Conservation (phyloP, 2,888 invertebrate genomes). For the Drosophila bunnanda region DNA sequence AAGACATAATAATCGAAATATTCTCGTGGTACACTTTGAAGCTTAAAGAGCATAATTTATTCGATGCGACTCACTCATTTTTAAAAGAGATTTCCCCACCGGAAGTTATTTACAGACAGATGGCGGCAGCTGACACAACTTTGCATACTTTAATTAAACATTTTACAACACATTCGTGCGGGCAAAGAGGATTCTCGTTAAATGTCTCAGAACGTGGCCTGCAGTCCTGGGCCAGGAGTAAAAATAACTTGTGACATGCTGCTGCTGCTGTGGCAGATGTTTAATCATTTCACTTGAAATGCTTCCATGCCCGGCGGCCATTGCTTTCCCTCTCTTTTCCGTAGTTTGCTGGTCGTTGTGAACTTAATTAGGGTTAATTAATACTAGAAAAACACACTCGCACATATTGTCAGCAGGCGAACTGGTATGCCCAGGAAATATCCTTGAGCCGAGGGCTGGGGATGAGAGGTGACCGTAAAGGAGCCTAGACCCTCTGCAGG, state of each 20-base stretch:
- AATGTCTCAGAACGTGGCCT: slow-evolving; percentile 67
- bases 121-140: slow-evolving; percentile 65
- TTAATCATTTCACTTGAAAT: slow-evolving; percentile 61
- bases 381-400: slow-evolving; percentile 63
- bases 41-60: slow-evolving; percentile 1
- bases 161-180: slow-evolving; percentile 50
- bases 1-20: not conserved
- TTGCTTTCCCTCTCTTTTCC: slow-evolving; percentile 1
- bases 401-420: slow-evolving; percentile 64
- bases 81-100: slow-evolving; percentile 13
- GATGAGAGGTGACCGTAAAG: not conserved
- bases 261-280: slow-evolving; percentile 37
- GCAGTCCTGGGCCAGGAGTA: slow-evolving; percentile 49
- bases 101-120: slow-evolving; percentile 72
- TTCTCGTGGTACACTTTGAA: not conserved
- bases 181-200: slow-evolving; percentile 67
- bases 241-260: slow-evolving; percentile 42
- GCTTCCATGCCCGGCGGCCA: slow-evolving; percentile 43
- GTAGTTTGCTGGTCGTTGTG: slow-evolving; percentile 38
- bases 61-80: not conserved
- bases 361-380: slow-evolving; percentile 80
- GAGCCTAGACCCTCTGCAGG: slow-evolving; percentile 48
- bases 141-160: slow-evolving; percentile 75
- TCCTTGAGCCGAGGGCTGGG: not conserved
- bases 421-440: slow-evolving; percentile 56